These are phyloP conservation scores for Crotalus tigris DNA, from an alignment of 2,113 vertebrate species.

Conservation along the genomic window DNA sequence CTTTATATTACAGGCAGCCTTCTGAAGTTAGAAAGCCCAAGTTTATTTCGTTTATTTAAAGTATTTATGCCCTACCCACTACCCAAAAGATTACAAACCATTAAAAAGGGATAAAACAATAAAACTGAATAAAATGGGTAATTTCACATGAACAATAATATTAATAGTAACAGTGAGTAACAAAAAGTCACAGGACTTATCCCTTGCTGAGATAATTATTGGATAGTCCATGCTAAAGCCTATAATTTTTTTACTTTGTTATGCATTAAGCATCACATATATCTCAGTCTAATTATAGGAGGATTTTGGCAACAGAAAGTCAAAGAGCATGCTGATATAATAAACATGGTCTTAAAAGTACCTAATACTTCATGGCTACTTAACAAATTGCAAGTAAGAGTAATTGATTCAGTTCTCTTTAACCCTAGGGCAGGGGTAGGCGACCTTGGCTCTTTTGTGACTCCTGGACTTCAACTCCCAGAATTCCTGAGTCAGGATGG, in stretches of 20 bases:
- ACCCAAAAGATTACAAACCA: neutral
- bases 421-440: neutral
- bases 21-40: neutral
- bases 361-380: neutral
- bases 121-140: neutral
- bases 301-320: neutral
- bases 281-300: neutral
- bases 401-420: neutral
- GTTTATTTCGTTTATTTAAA: conserved; percentile 1
- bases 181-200: neutral
- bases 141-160: neutral
- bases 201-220: neutral
- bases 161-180: neutral
- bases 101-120: neutral
- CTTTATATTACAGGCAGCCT: neutral
- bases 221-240: neutral
- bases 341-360: neutral
- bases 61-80: neutral
- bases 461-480: too few species aligned
- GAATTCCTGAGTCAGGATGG: too few species aligned
- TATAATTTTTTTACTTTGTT: neutral
- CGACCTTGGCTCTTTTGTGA: too few species aligned
- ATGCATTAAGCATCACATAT: neutral
- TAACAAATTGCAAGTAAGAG: neutral
- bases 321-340: neutral